Conservation (phyloP, 2,888 invertebrate species). For the Temnothorax rugatulus region DNA sequence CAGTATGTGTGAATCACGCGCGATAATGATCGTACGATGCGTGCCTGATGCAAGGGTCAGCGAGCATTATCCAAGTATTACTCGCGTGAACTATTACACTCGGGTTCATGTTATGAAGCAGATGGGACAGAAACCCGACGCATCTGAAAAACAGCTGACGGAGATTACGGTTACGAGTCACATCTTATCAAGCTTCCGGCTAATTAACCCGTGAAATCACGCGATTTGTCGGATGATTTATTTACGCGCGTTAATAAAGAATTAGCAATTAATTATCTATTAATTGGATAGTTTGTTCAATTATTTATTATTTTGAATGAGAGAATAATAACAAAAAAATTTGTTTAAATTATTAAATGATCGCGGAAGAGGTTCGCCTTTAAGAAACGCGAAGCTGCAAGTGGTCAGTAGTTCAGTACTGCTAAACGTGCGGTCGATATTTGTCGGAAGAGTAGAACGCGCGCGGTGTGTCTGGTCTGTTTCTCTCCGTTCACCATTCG, state of each 20-base stretch:
- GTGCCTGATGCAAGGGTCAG: slow-evolving; percentile 19
- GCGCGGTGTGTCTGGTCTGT: slow-evolving; percentile 62
- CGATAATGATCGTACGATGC: slow-evolving; percentile 28
- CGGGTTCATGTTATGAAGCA: not conserved
- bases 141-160: not conserved
- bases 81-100: not conserved
- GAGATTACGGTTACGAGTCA: not conserved
- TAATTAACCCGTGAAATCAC: not conserved
- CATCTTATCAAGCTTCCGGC: not conserved
- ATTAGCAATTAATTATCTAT: not conserved
- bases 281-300: no score
- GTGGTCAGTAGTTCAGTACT: not conserved
- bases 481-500: slow-evolving; percentile 76
- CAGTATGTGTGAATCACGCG: not conserved
- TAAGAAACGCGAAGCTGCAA: not conserved
- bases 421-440: slow-evolving; percentile 66
- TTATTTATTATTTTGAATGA: not conserved
- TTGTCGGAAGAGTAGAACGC: slow-evolving; percentile 73
- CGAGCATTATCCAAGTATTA: slow-evolving; percentile 16
- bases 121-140: not conserved
- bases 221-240: not conserved
- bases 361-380: not conserved
- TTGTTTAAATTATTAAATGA: not conserved
- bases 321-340: not conserved
- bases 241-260: not conserved